Evolutionary conservation across 2,113 vertebrate genomes (phyloP).

Genomic region (Serinus canaria): DNA sequence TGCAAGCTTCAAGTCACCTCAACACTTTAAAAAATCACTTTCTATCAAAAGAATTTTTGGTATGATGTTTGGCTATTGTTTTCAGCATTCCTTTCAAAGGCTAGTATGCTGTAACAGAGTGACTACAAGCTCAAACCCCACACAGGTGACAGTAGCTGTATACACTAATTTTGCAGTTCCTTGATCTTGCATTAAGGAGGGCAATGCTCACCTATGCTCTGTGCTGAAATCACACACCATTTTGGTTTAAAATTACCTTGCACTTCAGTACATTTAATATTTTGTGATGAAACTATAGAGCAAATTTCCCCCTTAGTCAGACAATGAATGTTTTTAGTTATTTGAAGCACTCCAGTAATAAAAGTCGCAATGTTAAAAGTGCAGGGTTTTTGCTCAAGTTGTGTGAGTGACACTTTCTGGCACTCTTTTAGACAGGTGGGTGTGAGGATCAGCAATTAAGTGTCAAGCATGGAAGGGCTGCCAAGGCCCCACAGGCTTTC

Average conservation of each 20-base stretch:
- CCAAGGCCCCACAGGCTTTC: background rate
- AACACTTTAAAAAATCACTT: background rate
- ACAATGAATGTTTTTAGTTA: background rate
- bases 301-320: background rate
- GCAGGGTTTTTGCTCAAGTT: background rate
- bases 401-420: background rate
- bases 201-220: background rate
- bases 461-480: background rate
- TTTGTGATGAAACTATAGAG: background rate
- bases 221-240: background rate
- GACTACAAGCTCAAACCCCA: background rate
- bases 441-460: background rate
- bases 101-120: background rate
- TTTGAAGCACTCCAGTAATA: background rate
- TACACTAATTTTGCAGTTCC: background rate
- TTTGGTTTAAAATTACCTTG: background rate
- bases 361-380: background rate
- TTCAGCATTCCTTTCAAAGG: background rate
- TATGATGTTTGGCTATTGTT: constrained; percentile 6
- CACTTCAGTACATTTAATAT: background rate
- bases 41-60: constrained; percentile 21
- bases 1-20: background rate
- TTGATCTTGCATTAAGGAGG: background rate
- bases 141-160: background rate
- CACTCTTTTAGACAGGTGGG: background rate